Percentiles rank a stretch among this genome's conserved stretches.
phyloP scores from a whole-genome alignment of 2,113 vertebrate genomes.

The Lophura nycthemera region DNA sequence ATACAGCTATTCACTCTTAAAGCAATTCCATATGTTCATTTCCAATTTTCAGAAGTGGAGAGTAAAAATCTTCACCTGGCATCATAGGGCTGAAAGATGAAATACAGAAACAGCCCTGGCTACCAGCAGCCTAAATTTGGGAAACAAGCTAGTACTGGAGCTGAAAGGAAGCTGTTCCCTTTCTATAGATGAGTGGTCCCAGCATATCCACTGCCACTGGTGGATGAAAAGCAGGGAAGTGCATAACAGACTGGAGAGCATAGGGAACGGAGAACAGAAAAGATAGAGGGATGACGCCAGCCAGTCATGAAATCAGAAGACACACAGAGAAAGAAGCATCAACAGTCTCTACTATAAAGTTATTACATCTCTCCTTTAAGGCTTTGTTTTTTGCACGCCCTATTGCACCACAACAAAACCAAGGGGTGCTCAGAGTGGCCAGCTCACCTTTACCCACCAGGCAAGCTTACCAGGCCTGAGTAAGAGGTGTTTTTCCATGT shows the following conservation, averaged over 20 bases:
- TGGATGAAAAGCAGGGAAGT: neutral
- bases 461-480: neutral
- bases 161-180: neutral
- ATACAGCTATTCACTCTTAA: neutral
- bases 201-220: neutral
- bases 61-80: neutral
- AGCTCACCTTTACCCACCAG: neutral
- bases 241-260: fast-evolving
- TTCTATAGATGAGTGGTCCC: neutral
- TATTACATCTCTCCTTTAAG: neutral
- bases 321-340: neutral
- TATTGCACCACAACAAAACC: neutral
- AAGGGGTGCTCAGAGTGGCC: neutral
- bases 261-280: neutral
- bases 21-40: neutral
- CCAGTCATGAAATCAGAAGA: neutral
- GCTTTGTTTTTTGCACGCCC: neutral
- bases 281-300: neutral
- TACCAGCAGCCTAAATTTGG: neutral
- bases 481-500: neutral
- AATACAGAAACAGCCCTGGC: neutral
- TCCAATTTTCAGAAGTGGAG: neutral
- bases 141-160: neutral
- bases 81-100: neutral
- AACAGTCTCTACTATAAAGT: neutral